Base-by-base conservation (phyloP, 2,888 invertebrate species). In the Drosophila formosana region DNA sequence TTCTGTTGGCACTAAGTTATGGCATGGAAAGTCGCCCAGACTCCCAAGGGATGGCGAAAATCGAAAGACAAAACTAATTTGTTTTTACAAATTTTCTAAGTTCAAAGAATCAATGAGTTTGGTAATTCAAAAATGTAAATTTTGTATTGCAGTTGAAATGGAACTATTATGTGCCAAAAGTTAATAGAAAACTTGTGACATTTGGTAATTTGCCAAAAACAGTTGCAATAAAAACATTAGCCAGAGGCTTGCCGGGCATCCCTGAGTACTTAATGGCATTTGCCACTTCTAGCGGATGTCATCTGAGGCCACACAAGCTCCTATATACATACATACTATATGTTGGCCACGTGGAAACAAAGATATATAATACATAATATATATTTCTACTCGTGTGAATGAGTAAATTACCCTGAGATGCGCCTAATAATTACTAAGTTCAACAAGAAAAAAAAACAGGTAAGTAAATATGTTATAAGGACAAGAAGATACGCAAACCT, bases 381-480 rank as follows among this genome's bases (percentile, higher is more conserved):
- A 18, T 46, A 41, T 75, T 28, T 28, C 5, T 6, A 7, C 5
- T 5, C 30, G 30, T 30, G 30, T 6, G 30, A 30, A 30, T 30
- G 49, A 63, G 58, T 75, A 75, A 85, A 72, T 64, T 65, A 60
- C 72, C 62, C 46, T 39, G 65, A 66, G 79, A 80, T 85, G 65
- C 79, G 86, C 77, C 76, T 63, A 82, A 81, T 86, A 81, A 81
- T 81, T 81, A 81, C 77, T 72, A 61, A 72, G 53, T 49, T 46
- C 41, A 53, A 51, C 41, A 39, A 47, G 45, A 41, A 63, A 68
- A 58, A 61, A 57, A 66, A 56, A 39, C 46, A 46, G 41, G 3
- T 41, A 43, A 43, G 34, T 37, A 34, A 74, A 18, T 18, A 18
- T 18, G 18, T 37, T 55, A 71, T 60, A 51, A 46, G 26, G 4